Evolutionary conservation across 2,888 invertebrate species (phyloP), one percentile per base, ranked within the genome.

Genomic region (Mystacides longicornis): DNA sequence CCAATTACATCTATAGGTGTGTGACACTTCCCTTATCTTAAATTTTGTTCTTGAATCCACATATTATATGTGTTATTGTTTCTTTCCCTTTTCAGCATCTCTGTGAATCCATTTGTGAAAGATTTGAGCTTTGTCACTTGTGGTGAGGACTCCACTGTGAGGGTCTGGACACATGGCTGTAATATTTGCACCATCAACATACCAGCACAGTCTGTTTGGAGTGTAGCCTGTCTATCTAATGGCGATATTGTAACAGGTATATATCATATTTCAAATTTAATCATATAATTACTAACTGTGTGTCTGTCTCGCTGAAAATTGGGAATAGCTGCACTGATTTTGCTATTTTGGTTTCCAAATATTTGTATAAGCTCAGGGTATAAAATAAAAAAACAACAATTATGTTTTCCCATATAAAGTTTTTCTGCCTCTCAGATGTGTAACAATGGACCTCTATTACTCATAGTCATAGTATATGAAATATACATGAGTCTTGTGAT

Each of bases 121-220:
- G 80, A 79, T 19, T 71, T 74, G 49, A 78, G 83, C 48, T 87
- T 93, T 66, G 87, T 88, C 1, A 87, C 91, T 0, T 83, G 87
- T 55, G 89, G 93, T n/a, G 96, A 96, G 71, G 96, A 96, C 68
- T 82, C 89, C 58, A 85, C 89, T 3, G 77, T 95, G 11, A 78
- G 88, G 51, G 79, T 94, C 66, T 97, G 95, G 95, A 65, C 75
- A 0, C 73, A 79, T 23, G 81, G 80, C 0, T 77, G 78, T 62
- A 79, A 82, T 61, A 72, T 77, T 1, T 81, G 89, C 63, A 84
- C 84, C 3, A 78, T 95, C 21, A 69, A 78, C 1, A 75, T 93
- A 51, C 97, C 98, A 0, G 85, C 89, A 0, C 86, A 90, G 60
- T 93, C 93, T 0, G 85, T 96, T 1, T 99, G 99, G 99, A 72